Evolutionary conservation across 2,888 invertebrate genomes (phyloP), one percentile per base, ranked within the genome.

Genomic region (Erannis defoliaria): DNA sequence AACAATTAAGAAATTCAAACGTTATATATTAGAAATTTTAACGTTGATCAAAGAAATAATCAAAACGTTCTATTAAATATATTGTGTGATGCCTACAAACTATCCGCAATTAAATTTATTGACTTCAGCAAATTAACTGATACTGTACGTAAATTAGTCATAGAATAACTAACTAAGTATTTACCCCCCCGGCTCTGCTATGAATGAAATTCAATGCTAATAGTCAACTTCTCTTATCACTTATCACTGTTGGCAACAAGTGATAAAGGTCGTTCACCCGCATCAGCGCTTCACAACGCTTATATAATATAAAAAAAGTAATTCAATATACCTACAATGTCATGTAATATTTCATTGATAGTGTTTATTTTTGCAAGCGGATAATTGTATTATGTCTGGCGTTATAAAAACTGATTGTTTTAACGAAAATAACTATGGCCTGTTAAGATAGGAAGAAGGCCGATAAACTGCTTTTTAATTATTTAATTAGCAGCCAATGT

Each of bases 261-360:
- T 68, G 80, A 80, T 81, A 81, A 71, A 67, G 79, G 69, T 59
- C 75, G 63, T 77, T 80, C 71, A 81, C 80, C 77, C 78, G 50
- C 66, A 26, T 8, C 26, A 68, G 68, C n/a, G n/a, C n/a, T n/a
- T n/a, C n/a, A 72, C 64, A 68, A 58, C 66, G 66, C 68, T 75
- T 70, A 59, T 63, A 67, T 67, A 68, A 68, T 68, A 14, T 37
- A 68, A 70, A 72, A 78, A 78, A 76, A 73, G 75, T 70, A 76
- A 78, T 63, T 67, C 54, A 62, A 77, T 78, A 75, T 72, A 72
- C 66, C n/a, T n/a, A n/a, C n/a, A n/a, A n/a, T n/a, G n/a, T 23
- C 1, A 26, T 4, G 70, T 72, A 51, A 66, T 67, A 66, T n/a
- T n/a, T n/a, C n/a, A 73, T 72, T 38, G 67, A 14, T 4, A 70